Conservation (phyloP, 2,797 vertebrate genomes). For the Enteromius thamalakanensis region DNA sequence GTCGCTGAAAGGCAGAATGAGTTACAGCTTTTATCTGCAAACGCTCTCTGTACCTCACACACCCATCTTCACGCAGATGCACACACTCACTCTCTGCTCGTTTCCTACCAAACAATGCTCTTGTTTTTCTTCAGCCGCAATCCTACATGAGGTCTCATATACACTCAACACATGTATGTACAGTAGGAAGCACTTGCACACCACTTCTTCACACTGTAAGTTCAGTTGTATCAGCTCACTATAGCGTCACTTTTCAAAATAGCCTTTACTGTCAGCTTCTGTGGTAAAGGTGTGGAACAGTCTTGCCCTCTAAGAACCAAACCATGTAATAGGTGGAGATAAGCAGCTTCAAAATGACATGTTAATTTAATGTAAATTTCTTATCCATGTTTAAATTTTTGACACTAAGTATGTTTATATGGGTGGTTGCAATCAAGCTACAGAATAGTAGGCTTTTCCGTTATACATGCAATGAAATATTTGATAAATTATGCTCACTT, state of each 20-base stretch:
- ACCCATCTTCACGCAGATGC: conserved; percentile 1
- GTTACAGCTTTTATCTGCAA: conserved; percentile 42
- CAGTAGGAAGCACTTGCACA: conserved; percentile 55
- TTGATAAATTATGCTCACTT: not conserved
- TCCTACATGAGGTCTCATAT: conserved; percentile 35
- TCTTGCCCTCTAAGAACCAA: conserved; percentile 24
- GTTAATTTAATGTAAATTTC: not conserved
- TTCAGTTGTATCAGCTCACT: conserved; percentile 74
- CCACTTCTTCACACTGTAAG: conserved; percentile 59
- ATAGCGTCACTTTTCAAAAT: conserved; percentile 71
- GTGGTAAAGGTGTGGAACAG: conserved; percentile 72
- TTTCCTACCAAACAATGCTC: conserved; percentile 9
- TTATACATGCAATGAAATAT: not conserved
- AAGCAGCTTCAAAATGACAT: conserved; percentile 16
- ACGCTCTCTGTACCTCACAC: conserved; percentile 37
- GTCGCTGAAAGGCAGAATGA: conserved; percentile 47
- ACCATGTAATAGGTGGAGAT: not conserved
- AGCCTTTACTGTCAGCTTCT: conserved; percentile 66
- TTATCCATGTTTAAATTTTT: not conserved
- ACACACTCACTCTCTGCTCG: not conserved
- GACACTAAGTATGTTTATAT: not conserved
- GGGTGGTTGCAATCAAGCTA: not conserved
- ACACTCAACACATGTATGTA: conserved; percentile 16
- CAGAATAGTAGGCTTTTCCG: not conserved
- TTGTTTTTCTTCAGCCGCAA: conserved; percentile 33